These are phyloP conservation scores for Dendrocincla fuliginosa DNA, from an alignment of 2,797 vertebrate genomes.

Conservation along the genomic window DNA sequence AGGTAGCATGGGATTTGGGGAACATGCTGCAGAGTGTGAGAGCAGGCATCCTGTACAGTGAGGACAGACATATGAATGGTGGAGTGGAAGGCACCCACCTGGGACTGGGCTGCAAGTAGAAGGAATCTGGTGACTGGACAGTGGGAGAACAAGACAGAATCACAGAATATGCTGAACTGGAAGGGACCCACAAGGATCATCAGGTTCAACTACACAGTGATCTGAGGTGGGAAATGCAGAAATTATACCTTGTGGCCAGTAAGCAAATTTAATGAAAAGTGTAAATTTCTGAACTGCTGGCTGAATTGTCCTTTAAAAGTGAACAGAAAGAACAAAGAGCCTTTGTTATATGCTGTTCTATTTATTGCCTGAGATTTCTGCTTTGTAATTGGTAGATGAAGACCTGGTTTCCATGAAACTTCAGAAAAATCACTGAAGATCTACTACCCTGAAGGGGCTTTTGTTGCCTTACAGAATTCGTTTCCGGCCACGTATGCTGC, in stretches of 20 bases:
- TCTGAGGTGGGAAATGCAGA: neutral
- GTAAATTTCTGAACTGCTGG: neutral
- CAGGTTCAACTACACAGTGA: accelerated
- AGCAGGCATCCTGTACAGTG: neutral
- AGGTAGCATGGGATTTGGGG: neutral
- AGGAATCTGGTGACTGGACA: neutral
- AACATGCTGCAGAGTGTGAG: neutral
- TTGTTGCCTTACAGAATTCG: constrained; percentile 78
- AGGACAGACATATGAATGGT: neutral
- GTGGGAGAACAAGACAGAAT: neutral
- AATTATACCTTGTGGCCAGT: neutral
- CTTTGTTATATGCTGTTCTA: neutral
- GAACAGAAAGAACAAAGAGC: neutral
- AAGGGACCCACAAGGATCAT: neutral
- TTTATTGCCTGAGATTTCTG: neutral
- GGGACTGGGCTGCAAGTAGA: neutral
- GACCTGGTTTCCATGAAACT: neutral
- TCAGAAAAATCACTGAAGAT: neutral
- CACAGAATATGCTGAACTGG: neutral
- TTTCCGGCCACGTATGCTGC: constrained; percentile 86
- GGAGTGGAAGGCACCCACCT: neutral
- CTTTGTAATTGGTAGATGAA: neutral
- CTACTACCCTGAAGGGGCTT: neutral
- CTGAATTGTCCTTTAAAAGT: neutral
- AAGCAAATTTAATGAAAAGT: neutral